Evolutionary conservation across 2,113 vertebrate genomes (phyloP).

Genomic region (Drymodes brunneopygia): DNA sequence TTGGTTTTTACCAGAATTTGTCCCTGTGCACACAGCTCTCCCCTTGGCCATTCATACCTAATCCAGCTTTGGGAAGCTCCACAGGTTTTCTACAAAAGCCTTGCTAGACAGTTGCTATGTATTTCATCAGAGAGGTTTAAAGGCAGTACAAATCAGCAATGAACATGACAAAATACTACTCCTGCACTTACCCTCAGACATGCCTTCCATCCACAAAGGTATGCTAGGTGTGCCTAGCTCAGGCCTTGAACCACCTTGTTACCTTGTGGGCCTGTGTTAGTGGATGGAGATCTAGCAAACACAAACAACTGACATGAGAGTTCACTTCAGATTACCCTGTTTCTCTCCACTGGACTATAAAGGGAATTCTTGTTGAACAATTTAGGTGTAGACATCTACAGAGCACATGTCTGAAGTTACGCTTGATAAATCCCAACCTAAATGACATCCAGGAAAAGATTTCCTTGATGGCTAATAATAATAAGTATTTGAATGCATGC

Average conservation of each 20-base stretch:
- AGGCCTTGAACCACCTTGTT: not conserved
- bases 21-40: not conserved
- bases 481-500: not conserved
- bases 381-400: not conserved
- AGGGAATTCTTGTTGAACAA: not conserved
- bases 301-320: not conserved
- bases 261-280: not conserved
- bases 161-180: not conserved
- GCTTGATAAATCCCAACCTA: not conserved
- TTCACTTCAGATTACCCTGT: not conserved
- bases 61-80: not conserved
- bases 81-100: not conserved
- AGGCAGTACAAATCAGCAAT: not conserved
- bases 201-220: not conserved
- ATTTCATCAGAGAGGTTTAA: not conserved
- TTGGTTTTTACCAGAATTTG: not conserved
- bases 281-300: not conserved
- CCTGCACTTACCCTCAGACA: not conserved
- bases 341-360: not conserved
- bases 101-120: not conserved
- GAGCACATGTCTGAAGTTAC: not conserved
- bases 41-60: not conserved
- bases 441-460: not conserved
- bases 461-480: not conserved
- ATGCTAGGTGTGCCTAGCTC: not conserved